Evolutionary conservation across 2,888 invertebrate species (phyloP).

Genomic region (Dryobotodes eremita): DNA sequence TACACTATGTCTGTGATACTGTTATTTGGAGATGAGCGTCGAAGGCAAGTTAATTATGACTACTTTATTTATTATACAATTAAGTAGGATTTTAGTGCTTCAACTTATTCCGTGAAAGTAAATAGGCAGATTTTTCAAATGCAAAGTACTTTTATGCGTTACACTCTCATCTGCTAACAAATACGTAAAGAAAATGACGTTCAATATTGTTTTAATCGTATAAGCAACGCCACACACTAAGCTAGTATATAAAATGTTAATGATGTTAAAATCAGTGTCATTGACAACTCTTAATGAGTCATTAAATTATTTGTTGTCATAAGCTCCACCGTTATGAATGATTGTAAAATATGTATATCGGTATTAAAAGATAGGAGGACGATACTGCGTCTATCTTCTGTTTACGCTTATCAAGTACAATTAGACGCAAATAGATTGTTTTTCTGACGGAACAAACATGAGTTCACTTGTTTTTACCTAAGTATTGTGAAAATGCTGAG

Average conservation of each 20-base stretch:
- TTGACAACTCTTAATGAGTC: constrained; percentile 43
- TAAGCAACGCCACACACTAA: background rate
- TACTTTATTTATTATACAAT: background rate
- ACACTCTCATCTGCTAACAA: too few species aligned
- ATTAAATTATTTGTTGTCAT: constrained; percentile 13
- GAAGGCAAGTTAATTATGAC: background rate
- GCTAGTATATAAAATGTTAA: constrained; percentile 27
- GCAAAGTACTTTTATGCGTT: too few species aligned
- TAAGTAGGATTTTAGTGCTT: too few species aligned
- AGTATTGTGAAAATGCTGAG: background rate
- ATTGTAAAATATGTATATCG: too few species aligned
- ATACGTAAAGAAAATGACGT: background rate
- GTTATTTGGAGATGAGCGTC: background rate
- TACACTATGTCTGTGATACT: background rate
- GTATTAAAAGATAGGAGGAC: background rate
- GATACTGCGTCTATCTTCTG: background rate
- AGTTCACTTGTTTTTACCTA: background rate
- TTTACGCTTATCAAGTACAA: background rate
- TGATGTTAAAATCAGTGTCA: constrained; percentile 46
- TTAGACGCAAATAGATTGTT: too few species aligned
- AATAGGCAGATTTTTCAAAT: too few species aligned
- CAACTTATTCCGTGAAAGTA: too few species aligned
- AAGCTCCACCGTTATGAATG: background rate
- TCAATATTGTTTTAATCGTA: background rate
- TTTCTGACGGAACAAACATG: background rate